Conservation (phyloP, 2,888 invertebrate genomes). For the Rhodophaea formosa region DNA sequence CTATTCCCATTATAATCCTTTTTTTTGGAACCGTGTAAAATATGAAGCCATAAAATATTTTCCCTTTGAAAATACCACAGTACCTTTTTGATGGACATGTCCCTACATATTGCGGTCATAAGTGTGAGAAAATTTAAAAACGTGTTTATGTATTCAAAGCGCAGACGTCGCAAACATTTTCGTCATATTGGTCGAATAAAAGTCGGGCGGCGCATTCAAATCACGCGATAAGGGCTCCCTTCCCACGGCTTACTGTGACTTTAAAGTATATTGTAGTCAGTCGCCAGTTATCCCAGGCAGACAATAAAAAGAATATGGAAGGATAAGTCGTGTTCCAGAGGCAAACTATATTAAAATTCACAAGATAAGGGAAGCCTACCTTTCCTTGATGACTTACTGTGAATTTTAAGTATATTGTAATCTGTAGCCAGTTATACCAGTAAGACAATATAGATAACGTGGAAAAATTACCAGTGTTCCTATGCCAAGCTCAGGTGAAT, state of each 20-base stretch:
- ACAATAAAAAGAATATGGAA: conserved; percentile 21
- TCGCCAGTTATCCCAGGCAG: conserved; percentile 45
- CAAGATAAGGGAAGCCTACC: too few species aligned
- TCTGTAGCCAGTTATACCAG: too few species aligned
- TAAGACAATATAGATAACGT: too few species aligned
- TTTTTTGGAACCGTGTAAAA: too few species aligned
- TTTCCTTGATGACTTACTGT: too few species aligned
- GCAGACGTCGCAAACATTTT: conserved; percentile 63
- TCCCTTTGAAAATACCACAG: neutral
- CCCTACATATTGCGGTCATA: conserved; percentile 19
- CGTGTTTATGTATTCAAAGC: conserved; percentile 59
- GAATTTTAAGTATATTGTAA: too few species aligned
- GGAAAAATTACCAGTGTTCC: too few species aligned
- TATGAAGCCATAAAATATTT: neutral
- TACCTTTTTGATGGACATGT: neutral
- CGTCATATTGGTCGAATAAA: conserved; percentile 68
- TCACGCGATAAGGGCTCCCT: conserved; percentile 69
- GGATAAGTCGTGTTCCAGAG: neutral
- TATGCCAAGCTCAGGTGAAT: too few species aligned
- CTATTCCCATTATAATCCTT: too few species aligned
- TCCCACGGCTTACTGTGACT: conserved; percentile 58
- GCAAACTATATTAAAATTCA: too few species aligned
- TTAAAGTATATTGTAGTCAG: conserved; percentile 66
- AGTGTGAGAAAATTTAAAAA: conserved; percentile 38
- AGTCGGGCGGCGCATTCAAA: conserved; percentile 54